Conservation (phyloP, 2,888 invertebrate species). For the Anthophora plumipes region DNA sequence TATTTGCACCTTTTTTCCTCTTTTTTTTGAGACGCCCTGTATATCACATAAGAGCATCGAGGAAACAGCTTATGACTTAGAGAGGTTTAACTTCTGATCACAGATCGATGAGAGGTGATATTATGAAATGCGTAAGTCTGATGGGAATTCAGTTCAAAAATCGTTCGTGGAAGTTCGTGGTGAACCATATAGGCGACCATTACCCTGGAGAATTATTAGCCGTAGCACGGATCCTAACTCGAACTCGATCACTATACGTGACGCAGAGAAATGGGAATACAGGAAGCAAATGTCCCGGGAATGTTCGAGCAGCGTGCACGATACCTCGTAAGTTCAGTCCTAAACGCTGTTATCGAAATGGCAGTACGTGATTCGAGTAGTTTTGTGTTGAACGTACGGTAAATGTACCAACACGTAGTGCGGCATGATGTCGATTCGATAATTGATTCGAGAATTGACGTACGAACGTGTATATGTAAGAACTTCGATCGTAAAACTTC, state of each 20-base stretch:
- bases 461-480: not conserved
- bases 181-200: not conserved
- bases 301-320: not conserved
- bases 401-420: no score
- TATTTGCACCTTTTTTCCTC: no score
- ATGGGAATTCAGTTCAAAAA: conserved; percentile 1
- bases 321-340: conserved; percentile 1
- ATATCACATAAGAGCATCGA: not conserved
- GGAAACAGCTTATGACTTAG: not conserved
- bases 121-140: not conserved
- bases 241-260: conserved; percentile 26
- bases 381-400: not conserved
- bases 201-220: conserved; percentile 43
- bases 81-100: not conserved
- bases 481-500: no score
- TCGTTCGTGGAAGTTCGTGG: not conserved
- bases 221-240: conserved; percentile 33
- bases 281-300: conserved; percentile 32
- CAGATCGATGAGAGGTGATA: conserved; percentile 4
- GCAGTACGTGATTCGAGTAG: not conserved
- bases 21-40: not conserved
- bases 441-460: not conserved
- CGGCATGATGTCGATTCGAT: not conserved
- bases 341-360: conserved; percentile 6
- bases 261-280: conserved; percentile 20